phyloP scores from a whole-genome alignment of 2,888 invertebrate species.

The Hydrotaea cyrtoneurina region DNA sequence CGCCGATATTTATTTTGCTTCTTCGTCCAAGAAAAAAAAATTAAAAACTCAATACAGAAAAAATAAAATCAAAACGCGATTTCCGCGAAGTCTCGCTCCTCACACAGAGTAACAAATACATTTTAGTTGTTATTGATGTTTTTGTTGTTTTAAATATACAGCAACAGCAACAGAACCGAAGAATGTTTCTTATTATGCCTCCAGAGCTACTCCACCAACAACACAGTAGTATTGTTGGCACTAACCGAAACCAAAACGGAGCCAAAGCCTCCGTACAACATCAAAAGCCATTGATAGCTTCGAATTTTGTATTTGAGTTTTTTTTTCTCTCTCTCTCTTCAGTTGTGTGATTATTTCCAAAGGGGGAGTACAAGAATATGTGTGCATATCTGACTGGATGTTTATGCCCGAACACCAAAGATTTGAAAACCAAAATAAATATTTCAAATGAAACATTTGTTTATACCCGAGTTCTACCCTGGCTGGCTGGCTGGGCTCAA shows the following conservation, averaged over 20 bases:
- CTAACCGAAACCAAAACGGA: neutral
- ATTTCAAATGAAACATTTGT: constrained; percentile 28
- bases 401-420: neutral
- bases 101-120: neutral
- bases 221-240: neutral
- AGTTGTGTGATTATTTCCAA: neutral
- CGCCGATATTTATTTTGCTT: neutral
- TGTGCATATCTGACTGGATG: neutral
- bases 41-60: neutral
- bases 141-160: neutral
- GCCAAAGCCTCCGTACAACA: neutral
- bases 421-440: constrained; percentile 10
- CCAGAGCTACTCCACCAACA: neutral
- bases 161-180: neutral
- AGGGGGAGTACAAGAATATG: constrained; percentile 4
- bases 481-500: no score
- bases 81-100: neutral
- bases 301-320: neutral
- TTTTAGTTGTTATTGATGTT: neutral
- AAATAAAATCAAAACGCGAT: constrained; percentile 7
- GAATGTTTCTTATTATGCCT: neutral
- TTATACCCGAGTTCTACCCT: neutral
- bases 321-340: neutral
- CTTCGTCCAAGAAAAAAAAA: neutral
- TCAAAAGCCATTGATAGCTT: constrained; percentile 16